phyloP scores from a whole-genome alignment of 2,888 invertebrate species.

The Idaea straminata region DNA sequence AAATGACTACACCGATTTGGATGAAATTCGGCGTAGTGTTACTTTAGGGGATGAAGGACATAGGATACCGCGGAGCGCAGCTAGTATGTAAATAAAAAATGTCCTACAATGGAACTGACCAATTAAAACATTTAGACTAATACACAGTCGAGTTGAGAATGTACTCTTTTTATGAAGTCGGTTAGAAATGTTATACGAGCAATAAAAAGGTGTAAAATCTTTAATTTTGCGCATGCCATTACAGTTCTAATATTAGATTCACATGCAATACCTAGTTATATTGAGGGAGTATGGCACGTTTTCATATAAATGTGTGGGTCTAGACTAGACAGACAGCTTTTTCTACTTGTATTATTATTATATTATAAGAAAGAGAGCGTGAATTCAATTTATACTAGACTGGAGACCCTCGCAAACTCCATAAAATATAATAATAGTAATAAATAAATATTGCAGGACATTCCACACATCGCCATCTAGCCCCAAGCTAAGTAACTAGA shows the following conservation, averaged over 20 bases:
- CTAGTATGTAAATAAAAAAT: too few species aligned
- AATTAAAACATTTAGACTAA: too few species aligned
- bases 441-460: too few species aligned
- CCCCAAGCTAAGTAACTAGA: too few species aligned
- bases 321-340: constrained; percentile 17
- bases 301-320: constrained; percentile 18
- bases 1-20: too few species aligned
- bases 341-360: constrained; percentile 16
- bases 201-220: constrained; percentile 57
- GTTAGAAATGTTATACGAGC: constrained; percentile 35
- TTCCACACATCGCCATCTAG: too few species aligned
- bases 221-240: constrained; percentile 63
- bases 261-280: constrained; percentile 45
- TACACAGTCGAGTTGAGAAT: constrained; percentile 42
- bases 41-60: too few species aligned
- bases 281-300: constrained; percentile 4
- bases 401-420: constrained; percentile 4
- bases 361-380: constrained; percentile 12
- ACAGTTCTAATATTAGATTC: constrained; percentile 42
- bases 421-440: too few species aligned
- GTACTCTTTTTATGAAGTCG: background rate
- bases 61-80: too few species aligned
- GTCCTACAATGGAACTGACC: too few species aligned
- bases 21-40: too few species aligned
- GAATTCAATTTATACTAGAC: constrained; percentile 20